Evolutionary conservation across 2,797 vertebrate genomes (phyloP).

Genomic region (Pseudocheirus occidentalis): DNA sequence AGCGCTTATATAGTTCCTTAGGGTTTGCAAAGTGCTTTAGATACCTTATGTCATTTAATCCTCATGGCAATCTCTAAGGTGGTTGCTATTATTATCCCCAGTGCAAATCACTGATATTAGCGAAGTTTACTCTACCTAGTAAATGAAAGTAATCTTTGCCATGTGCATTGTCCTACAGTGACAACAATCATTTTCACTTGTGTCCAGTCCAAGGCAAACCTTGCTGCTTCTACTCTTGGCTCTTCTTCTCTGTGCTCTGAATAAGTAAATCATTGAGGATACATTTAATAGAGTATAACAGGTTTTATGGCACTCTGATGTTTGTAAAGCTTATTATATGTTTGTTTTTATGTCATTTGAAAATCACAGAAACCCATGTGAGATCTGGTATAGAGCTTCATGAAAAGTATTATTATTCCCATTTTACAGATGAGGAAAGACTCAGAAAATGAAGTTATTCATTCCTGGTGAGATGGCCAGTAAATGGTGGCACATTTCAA

Average conservation of each 20-base stretch:
- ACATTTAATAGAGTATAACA: not conserved
- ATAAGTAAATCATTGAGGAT: not conserved
- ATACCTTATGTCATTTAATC: not conserved
- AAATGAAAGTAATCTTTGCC: not conserved
- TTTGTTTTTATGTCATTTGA: not conserved
- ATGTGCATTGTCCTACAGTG: not conserved
- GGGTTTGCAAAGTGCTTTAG: not conserved
- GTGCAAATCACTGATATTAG: not conserved
- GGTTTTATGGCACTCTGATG: not conserved
- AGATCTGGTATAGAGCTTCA: not conserved
- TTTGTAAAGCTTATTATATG: not conserved
- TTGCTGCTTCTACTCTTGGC: not conserved
- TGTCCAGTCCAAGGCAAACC: not conserved
- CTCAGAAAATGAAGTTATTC: not conserved
- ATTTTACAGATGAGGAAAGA: not conserved
- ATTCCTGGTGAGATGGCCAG: not conserved
- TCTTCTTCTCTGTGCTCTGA: not conserved
- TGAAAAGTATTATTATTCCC: not conserved
- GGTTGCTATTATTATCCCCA: not conserved
- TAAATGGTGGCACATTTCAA: not conserved
- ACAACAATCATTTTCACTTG: not conserved
- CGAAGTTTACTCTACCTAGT: not conserved
- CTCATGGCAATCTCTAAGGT: not conserved
- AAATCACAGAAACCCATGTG: not conserved
- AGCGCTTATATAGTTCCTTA: not conserved